Evolutionary conservation across 2,888 invertebrate genomes (phyloP), one percentile per base, ranked within the genome.

Genomic region (Drosophila fungiperda): DNA sequence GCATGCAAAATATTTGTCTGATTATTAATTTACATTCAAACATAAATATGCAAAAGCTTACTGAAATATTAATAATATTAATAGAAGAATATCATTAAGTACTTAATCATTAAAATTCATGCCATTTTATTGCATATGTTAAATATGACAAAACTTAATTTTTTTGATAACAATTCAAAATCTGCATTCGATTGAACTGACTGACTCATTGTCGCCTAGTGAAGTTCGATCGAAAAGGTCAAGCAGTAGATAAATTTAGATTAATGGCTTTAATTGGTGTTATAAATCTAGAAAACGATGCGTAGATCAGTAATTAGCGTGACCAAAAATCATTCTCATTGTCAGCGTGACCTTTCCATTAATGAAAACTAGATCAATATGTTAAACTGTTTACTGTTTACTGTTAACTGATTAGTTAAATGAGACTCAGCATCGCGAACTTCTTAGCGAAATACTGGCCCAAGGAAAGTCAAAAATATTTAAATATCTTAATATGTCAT

Each of bases 401-500:
- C n/a, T n/a, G n/a, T n/a, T n/a, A n/a, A n/a, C n/a, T 11, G 55
- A 71, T 71, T 53, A 40, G 63, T 54, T 48, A 15, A 62, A 15
- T 53, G 49, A 49, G 50, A 26, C 29, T 29, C 23, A 49, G 71
- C 36, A 54, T 32, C 36, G n/a, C 42, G 36, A 55, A 38, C 32
- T 45, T 36, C 29, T 60, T 38, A 52, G 68, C 63, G 66, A 65
- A 79, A 74, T 52, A 60, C 20, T 62, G 57, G 29, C 8, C 12
- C 40, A 78, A 82, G 79, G 80, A 83, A 85, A 87, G 88, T 77
- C 63, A 29, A 66, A 70, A 61, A 72, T 49, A 74, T 70, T 42
- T 72, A 69, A 83, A 76, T 53, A 82, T 64, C 78, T 83, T 83
- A 87, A 85, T 79, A 87, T 73, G 73, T 68, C 67, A 80, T 72